phyloP scores from a whole-genome alignment of 2,888 invertebrate species.

The Apodemia hepburni region DNA sequence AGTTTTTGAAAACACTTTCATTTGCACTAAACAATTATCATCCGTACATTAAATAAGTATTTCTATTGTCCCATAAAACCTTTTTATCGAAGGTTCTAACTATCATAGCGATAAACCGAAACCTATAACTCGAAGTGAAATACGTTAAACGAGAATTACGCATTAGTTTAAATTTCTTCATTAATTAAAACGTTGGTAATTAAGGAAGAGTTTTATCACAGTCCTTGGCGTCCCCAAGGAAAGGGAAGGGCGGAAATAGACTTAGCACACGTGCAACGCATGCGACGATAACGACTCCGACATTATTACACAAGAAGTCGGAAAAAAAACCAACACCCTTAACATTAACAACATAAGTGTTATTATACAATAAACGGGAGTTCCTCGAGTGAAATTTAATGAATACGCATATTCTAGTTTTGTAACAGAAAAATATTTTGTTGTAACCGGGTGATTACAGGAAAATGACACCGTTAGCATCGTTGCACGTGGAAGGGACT shows the following conservation, averaged over 20 bases:
- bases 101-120: background rate
- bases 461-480: constrained; percentile 51
- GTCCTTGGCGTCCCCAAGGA: constrained; percentile 59
- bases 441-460: constrained; percentile 48
- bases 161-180: constrained; percentile 24
- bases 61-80: background rate
- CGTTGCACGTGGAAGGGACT: constrained; percentile 56
- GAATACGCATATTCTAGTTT: constrained; percentile 26
- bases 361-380: constrained; percentile 16
- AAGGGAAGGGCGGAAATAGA: constrained; percentile 69
- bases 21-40: background rate
- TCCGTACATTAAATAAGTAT: background rate
- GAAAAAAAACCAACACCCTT: constrained; percentile 14
- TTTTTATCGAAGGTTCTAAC: background rate
- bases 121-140: background rate
- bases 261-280: constrained; percentile 64
- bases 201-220: constrained; percentile 60
- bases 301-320: constrained; percentile 26
- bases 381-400: constrained; percentile 21
- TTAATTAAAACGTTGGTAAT: constrained; percentile 53
- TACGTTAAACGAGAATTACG: constrained; percentile 11
- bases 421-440: constrained; percentile 45
- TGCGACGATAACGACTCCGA: constrained; percentile 56
- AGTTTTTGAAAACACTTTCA: background rate
- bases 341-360: constrained; percentile 13